Conservation (phyloP, 1,140 invertebrate genomes). For the Subanguina moxae region DNA sequence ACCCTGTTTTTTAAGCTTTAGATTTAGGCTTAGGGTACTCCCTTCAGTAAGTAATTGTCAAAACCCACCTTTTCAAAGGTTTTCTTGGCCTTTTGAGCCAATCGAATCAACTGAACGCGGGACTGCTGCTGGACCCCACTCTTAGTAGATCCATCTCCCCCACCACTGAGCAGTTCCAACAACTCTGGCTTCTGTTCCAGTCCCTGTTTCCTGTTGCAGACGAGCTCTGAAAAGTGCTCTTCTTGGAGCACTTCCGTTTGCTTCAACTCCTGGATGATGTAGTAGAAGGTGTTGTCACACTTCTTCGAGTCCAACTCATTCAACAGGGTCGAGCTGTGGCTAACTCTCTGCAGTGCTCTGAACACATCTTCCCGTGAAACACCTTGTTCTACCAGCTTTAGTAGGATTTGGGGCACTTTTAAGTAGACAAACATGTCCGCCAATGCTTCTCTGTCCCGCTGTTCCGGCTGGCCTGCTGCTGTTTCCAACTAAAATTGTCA, state of each 20-base stretch:
- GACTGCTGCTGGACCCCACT: constrained; percentile 7
- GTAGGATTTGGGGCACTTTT: constrained; percentile 25
- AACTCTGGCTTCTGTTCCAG: constrained; percentile 23
- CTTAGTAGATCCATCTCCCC: neutral
- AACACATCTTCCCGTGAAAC: constrained; percentile 11
- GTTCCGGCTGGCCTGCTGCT: constrained; percentile 13
- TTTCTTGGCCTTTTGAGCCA: constrained; percentile 29
- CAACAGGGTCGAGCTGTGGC: constrained; percentile 23
- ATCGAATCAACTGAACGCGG: constrained; percentile 4
- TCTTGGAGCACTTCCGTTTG: neutral
- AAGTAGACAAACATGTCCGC: constrained; percentile 33
- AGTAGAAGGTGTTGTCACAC: constrained; percentile 25
- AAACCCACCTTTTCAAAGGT: constrained; percentile 22
- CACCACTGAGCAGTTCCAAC: constrained; percentile 8
- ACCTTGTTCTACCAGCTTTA: constrained; percentile 23
- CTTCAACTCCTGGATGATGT: constrained; percentile 20
- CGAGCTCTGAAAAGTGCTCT: neutral
- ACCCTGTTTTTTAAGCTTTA: too few species aligned
- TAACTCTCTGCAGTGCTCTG: constrained; percentile 16
- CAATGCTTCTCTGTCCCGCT: constrained; percentile 27
- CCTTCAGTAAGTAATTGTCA: neutral
- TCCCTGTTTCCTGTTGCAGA: neutral
- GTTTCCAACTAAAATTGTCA: constrained; percentile 25
- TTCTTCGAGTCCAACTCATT: constrained; percentile 29
- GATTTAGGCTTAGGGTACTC: too few species aligned